Evolutionary conservation across 92 coral and sea anemone genomes (phyloP), one percentile per base, ranked within the genome.

Genomic region (Plumapathes pennacea): DNA sequence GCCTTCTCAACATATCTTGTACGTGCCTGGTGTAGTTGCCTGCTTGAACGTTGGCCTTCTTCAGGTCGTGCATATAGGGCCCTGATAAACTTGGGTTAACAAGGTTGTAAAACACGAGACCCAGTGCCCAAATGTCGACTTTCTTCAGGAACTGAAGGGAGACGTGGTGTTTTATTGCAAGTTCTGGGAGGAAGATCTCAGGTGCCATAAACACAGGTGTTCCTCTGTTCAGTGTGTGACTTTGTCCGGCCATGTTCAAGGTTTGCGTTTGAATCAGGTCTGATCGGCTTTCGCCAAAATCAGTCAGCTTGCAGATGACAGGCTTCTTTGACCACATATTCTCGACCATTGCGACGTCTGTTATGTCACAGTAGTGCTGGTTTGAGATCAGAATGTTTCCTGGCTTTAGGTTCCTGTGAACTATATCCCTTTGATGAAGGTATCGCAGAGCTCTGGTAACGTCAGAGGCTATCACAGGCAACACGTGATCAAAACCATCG

Each of bases 31-130:
- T 25, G 25, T 49, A 25, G 9, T 46, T 20, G 10, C 38, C 23
- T 28, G 60, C 14, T 29, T 45, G 39, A 15, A 63, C 43, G 21
- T 31, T 10, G 32, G 10, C 14, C 29, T 46, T 32, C 22, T 25
- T 46, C 24, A 62, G 23, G 38, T 62, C 70, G 27, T 62, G 15
- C 18, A 28, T 46, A 23, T 69, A 56, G 17, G 67, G 76, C 28
- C 22, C 40, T 31, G 27, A 32, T 24, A 57, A 18, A 19, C 64
- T 38, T 22, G 64, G 64, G 25, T 57, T 57, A 11, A 57, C 39
- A 13, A 38, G 36, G 17, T 5, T 4, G 13, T 32, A 57, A 25
- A 38, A 38, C 2, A 40, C 40, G 36, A 57, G 36, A 23, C 50
- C 64, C 32, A 57, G 36, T 5, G 49, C 64, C 64, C 64, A 57